phyloP scores from a whole-genome alignment of 2,888 invertebrate genomes.

The Epirrhoe alternata region DNA sequence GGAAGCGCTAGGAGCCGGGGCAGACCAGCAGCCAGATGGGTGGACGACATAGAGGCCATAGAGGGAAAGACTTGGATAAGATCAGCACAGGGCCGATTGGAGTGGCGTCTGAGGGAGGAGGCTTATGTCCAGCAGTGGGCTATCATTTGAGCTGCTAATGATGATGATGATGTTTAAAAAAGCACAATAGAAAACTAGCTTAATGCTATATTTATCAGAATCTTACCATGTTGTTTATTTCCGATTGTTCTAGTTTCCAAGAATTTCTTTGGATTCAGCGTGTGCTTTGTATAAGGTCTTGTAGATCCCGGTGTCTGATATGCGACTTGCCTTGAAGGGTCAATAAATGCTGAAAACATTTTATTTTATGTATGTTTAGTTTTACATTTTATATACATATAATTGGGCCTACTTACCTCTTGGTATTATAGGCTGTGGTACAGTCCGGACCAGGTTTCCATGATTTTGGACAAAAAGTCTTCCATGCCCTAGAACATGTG shows the following conservation, averaged over 20 bases:
- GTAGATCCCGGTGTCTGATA: constrained; percentile 60
- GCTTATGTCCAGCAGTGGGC: too few species aligned
- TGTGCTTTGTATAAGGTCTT: constrained; percentile 48
- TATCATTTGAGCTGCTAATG: too few species aligned
- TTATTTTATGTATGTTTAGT: neutral
- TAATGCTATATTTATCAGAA: neutral
- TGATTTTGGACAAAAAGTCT: constrained; percentile 52
- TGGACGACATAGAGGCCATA: too few species aligned
- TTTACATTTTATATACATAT: neutral
- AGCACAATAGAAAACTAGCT: neutral
- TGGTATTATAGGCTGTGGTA: constrained; percentile 49
- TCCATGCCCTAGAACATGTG: constrained; percentile 44
- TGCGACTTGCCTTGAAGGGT: constrained; percentile 75
- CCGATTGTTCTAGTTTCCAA: constrained; percentile 61
- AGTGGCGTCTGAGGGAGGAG: too few species aligned
- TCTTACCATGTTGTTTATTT: constrained; percentile 56
- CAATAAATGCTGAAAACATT: constrained; percentile 68
- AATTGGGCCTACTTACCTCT: constrained; percentile 54
- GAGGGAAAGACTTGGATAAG: too few species aligned
- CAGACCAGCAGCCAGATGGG: too few species aligned
- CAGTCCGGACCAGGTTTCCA: constrained; percentile 53
- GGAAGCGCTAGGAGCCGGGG: too few species aligned
- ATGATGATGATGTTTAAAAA: too few species aligned
- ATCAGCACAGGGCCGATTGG: too few species aligned
- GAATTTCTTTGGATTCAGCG: constrained; percentile 58